phyloP scores from a whole-genome alignment of 2,113 vertebrate genomes.

The Xenus cinereus region DNA sequence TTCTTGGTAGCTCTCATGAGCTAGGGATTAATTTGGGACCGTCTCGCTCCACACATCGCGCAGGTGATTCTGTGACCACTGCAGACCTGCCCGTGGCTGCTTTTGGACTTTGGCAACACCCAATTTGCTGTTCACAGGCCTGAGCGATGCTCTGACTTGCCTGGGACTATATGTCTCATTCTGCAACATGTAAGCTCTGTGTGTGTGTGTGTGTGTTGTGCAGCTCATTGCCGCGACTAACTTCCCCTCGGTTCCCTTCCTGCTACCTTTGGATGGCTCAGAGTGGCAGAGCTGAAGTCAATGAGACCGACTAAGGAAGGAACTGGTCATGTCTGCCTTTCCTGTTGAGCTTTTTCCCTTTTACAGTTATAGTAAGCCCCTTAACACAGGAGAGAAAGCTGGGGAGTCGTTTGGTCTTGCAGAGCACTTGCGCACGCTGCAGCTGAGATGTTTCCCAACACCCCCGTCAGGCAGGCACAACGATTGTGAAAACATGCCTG shows the following conservation, averaged over 20 bases:
- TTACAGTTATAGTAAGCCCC: neutral
- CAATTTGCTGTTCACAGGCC: neutral
- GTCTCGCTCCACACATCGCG: neutral
- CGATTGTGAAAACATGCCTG: neutral
- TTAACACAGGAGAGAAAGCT: neutral
- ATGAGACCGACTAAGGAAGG: neutral
- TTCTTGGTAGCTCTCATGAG: neutral
- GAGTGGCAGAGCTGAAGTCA: neutral
- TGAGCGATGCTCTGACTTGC: conserved; percentile 22
- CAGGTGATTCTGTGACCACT: neutral
- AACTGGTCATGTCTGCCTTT: conserved; percentile 16
- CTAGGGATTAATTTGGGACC: neutral
- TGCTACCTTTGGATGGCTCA: neutral
- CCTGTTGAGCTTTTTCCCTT: conserved; percentile 30
- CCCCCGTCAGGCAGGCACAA: neutral
- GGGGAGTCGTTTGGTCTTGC: neutral
- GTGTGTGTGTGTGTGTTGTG: neutral
- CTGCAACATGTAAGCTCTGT: neutral
- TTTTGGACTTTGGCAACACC: neutral
- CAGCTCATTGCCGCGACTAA: neutral
- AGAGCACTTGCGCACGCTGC: neutral
- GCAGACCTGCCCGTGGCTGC: neutral
- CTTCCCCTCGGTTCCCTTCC: neutral
- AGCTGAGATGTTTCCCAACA: neutral
- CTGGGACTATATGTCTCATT: neutral